Base-by-base conservation (phyloP, 2,113 vertebrate species). In the Podarcis muralis region DNA sequence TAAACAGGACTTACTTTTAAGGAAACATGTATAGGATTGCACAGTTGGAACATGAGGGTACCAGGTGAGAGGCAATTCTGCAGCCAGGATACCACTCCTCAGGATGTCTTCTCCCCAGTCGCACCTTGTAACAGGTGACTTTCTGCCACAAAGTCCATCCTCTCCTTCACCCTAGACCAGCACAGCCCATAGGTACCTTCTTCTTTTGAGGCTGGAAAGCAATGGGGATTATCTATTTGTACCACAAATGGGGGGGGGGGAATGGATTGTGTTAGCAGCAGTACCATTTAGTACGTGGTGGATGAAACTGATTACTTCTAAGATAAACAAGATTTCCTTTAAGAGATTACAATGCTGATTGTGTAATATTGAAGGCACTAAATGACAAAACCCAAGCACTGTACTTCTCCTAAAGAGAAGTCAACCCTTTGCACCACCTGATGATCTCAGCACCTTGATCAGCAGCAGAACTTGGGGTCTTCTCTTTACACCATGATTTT, bases 111-210 rank as follows among this genome's bases (percentile, higher is more conserved):
- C 23, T 69, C 6, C 66, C 20, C 27, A 27, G 22, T 27, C 27
- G 25, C 22, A 25, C 80, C 78, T 30, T 65, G 93, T n/a, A 80
- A n/a, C 91, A 89, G 68, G 62, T 78, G 23, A 15, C 32, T 72
- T 72, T 78, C 80, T 57, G 83, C 27, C 89, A 90, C n/a, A 85
- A 59, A 16, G 53, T 16, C 27, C 25, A 57, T 75, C 22, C 13
- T 75, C 32, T 20, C 35, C 48, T 48, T 48, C 30, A 68, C 25
- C 37, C 40, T 72, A 16, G 9, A 32, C 43, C 22, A 77, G 37
- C 75, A 23, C 37, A 43, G 1, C 40, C 40, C 20, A 76, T 3
- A 76, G 8, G 7, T 76, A 9, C 35, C 23, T 40, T 71, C 6
- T 30, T 11, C 74, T 40, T 77, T 43, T 22, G 43, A 43, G 40